Percentiles rank a stretch among this genome's conserved stretches.
These are phyloP conservation scores for Coracopsis vasa DNA, from an alignment of 2,113 vertebrate species.

Conservation along the genomic window DNA sequence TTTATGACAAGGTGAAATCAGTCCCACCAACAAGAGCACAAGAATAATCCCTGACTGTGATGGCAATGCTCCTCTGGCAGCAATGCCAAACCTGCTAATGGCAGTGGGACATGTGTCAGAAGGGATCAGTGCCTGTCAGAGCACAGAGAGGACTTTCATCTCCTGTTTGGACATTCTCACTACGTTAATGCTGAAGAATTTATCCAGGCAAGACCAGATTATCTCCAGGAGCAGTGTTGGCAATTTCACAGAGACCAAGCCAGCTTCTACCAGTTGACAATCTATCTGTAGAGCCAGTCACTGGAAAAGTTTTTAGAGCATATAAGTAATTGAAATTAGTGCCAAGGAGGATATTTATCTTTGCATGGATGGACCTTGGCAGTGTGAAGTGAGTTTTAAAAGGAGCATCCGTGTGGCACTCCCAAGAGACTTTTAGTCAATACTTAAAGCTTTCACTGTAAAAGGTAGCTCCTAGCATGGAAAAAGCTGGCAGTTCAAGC, in stretches of 20 bases:
- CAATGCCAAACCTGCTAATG: background rate
- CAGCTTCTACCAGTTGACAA: background rate
- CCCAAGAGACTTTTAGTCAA: background rate
- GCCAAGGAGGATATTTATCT: background rate
- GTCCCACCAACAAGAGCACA: background rate
- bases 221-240: background rate
- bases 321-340: background rate
- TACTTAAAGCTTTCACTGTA: background rate
- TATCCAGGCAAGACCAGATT: background rate
- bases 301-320: background rate
- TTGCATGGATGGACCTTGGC: background rate
- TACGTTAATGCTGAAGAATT: background rate
- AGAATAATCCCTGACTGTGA: background rate
- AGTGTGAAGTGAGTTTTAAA: background rate
- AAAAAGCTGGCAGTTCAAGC: background rate
- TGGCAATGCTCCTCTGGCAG: background rate
- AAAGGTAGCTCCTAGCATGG: background rate
- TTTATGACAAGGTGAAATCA: background rate
- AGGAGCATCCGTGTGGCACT: background rate
- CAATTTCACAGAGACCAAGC: background rate
- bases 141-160: background rate
- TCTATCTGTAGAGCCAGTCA: fast-evolving
- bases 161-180: background rate
- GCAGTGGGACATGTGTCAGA: fast-evolving
- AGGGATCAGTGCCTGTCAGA: background rate